These are phyloP conservation scores for Berghia stephanieae DNA, from an alignment of 1,140 invertebrate genomes.

Conservation along the genomic window DNA sequence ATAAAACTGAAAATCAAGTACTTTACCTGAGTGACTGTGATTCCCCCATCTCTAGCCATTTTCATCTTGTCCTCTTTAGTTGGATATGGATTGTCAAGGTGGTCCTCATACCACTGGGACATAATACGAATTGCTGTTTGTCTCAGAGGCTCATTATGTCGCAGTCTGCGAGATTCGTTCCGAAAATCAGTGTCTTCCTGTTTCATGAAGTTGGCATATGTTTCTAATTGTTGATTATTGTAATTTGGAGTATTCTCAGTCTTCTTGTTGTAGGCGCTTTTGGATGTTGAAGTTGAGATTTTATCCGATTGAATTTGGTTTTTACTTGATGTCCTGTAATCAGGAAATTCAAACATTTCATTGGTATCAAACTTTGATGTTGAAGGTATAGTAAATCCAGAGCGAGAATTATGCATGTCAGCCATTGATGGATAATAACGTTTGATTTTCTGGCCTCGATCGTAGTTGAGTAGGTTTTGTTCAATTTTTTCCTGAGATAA, in stretches of 20 bases:
- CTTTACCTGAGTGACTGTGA: conserved; percentile 57
- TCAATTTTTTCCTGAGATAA: conserved; percentile 14
- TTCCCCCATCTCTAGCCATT: conserved; percentile 54
- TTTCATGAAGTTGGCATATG: too few relatives aligned
- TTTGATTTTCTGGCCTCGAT: not conserved
- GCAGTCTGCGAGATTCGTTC: too few relatives aligned
- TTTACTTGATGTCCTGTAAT: too few relatives aligned
- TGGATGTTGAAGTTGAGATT: conserved; percentile 31
- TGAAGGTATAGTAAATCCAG: too few relatives aligned
- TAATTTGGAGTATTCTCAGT: too few relatives aligned
- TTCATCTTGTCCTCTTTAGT: conserved; percentile 54
- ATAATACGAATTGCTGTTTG: conserved; percentile 52
- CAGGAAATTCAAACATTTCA: too few relatives aligned
- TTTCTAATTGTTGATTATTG: too few relatives aligned
- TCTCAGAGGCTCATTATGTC: conserved; percentile 59
- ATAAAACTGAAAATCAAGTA: not conserved
- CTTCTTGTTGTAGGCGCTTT: conserved; percentile 8
- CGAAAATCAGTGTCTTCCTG: too few relatives aligned
- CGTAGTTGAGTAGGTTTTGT: conserved; percentile 7
- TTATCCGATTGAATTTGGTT: conserved; percentile 37
- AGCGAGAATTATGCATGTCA: conserved; percentile 9
- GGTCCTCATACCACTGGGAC: conserved; percentile 55
- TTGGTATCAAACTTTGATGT: too few relatives aligned
- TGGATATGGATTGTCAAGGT: conserved; percentile 61
- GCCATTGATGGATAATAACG: conserved; percentile 31